Conservation (phyloP, 92 coral and sea anemone genomes). For the Phymanthus crucifer region DNA sequence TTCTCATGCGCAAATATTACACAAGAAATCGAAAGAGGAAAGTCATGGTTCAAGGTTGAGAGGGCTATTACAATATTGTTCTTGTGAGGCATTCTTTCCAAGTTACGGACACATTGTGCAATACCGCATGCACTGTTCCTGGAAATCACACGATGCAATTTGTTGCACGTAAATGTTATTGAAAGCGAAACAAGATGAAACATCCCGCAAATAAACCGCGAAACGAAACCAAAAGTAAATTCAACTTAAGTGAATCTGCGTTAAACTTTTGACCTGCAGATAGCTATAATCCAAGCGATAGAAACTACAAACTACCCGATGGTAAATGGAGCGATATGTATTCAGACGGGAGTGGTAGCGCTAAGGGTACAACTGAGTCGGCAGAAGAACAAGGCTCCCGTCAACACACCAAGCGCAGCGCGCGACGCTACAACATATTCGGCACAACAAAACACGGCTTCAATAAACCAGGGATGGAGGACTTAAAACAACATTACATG, state of each 20-base stretch:
- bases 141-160: no score
- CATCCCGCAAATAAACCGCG: no score
- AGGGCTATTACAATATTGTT: no score
- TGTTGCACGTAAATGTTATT: no score
- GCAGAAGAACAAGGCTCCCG: not conserved
- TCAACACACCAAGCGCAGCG: not conserved
- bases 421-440: not conserved
- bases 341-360: not conserved
- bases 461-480: not conserved
- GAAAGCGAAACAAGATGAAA: no score
- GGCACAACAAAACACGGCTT: conserved; percentile 2
- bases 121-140: no score
- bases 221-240: no score
- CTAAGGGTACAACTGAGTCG: not conserved
- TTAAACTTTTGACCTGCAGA: not conserved
- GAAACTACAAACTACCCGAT: not conserved
- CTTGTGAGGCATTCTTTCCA: no score
- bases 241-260: not conserved
- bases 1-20: no score
- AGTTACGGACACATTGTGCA: no score
- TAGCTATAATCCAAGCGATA: not conserved
- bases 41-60: no score
- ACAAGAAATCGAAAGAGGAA: no score
- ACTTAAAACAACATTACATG: not conserved
- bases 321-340: not conserved